A percentile compares a stretch with the other conserved stretches of the same genome.
phyloP scores from a whole-genome alignment of 2,797 vertebrate genomes.

The Mormyrus proboscirostris region DNA sequence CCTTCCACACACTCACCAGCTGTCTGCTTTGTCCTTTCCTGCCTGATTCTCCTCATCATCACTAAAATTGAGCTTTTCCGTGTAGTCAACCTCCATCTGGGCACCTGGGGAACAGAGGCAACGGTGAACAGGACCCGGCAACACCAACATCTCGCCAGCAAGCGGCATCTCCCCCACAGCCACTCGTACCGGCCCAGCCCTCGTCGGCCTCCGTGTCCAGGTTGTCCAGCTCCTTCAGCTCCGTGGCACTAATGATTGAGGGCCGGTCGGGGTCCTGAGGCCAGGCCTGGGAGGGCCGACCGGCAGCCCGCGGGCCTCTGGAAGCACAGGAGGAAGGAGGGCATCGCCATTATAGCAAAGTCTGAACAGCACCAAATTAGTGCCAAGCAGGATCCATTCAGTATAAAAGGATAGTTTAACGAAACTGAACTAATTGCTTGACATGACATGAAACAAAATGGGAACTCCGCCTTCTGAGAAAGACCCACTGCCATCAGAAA shows the following conservation, averaged over 20 bases:
- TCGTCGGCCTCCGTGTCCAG: constrained; percentile 93
- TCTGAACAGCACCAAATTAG: neutral
- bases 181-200: constrained; percentile 88
- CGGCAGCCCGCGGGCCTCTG: constrained; percentile 66
- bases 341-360: neutral
- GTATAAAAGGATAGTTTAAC: neutral
- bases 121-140: neutral
- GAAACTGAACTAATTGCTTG: neutral
- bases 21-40: constrained; percentile 78
- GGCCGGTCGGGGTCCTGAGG: constrained; percentile 83
- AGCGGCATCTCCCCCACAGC: neutral
- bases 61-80: constrained; percentile 96
- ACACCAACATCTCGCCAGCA: neutral
- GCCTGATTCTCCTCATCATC: constrained; percentile 94
- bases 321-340: neutral
- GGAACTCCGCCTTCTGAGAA: neutral
- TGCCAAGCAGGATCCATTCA: neutral
- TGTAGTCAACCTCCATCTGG: constrained; percentile 98
- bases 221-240: constrained; percentile 96
- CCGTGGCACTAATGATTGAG: constrained; percentile 89
- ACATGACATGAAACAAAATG: neutral
- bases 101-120: constrained; percentile 66
- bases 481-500: neutral
- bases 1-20: constrained; percentile 60
- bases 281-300: constrained; percentile 71